Conservation (phyloP, 2,113 vertebrate species). For the Muntiacus muntjak region DNA sequence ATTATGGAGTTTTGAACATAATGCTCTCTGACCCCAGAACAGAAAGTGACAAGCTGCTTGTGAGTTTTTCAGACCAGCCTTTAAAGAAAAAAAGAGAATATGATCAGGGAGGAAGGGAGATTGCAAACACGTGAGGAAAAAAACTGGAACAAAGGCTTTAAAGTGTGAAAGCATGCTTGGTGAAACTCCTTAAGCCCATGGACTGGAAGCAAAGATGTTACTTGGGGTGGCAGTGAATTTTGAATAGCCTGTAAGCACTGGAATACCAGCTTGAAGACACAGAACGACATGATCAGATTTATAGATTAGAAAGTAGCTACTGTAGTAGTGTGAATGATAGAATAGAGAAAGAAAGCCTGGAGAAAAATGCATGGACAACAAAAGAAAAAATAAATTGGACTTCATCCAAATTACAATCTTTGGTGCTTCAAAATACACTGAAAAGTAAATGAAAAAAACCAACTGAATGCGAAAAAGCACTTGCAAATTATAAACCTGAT, state of each 20-base stretch:
- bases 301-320: neutral
- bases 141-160: neutral
- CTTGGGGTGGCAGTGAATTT: neutral
- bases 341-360: neutral
- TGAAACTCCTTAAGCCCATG: neutral
- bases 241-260: neutral
- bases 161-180: neutral
- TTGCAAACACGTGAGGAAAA: neutral
- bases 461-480: neutral
- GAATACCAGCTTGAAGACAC: neutral
- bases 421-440: neutral
- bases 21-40: neutral
- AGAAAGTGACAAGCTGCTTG: neutral
- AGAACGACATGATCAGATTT: neutral
- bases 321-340: neutral
- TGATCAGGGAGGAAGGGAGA: neutral
- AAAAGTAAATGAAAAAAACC: neutral
- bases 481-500: neutral
- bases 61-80: neutral
- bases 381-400: neutral
- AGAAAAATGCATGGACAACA: neutral
- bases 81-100: neutral
- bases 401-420: neutral
- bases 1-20: neutral
- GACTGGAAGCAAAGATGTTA: neutral